Evolutionary conservation across 2,888 invertebrate genomes (phyloP), one percentile per base, ranked within the genome.

Genomic region (Drosophila setosimentum): DNA sequence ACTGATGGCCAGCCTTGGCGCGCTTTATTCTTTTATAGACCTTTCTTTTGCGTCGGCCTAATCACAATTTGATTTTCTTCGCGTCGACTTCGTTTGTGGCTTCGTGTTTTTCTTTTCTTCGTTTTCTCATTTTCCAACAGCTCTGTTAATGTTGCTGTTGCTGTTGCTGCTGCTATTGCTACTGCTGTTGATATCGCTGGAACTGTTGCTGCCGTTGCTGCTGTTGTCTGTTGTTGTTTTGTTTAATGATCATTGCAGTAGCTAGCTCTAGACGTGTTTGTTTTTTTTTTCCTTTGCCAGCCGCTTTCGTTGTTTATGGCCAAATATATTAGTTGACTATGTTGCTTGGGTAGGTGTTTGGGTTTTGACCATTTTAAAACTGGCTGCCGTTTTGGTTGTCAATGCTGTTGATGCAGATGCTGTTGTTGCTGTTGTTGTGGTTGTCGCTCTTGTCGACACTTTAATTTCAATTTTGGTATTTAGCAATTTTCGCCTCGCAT

Each of bases 1-100:
- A 95, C 95, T 95, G 94, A 94, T 94, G 93, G 83, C 82, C 68
- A 78, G 83, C 80, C 86, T 88, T 90, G 89, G 88, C 87, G 83
- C 80, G 88, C 92, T 83, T 90, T 89, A 92, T 93, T 92, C 92
- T 93, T 93, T 92, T 93, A 93, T 93, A 92, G 92, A 93, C 91
- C 90, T 88, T 91, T 89, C 89, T 85, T 55, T 57, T 71, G 65
- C 73, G 64, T 59, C 72, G 73, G 73, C 67, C 80, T 80, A 78
- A 82, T 78, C 78, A 51, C 78, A 78, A 74, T 81, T 87, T 80
- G 80, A 87, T 90, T 90, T 89, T 89, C 84, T 80, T 86, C 80
- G 83, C 68, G 60, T 40, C 50, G 58, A 62, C 68, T 64, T 59
- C 63, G 73, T 64, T 57, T 59, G 51, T 54, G 69, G 64, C 69